Conservation (phyloP, 2,797 vertebrate genomes). For the Clamator glandarius region DNA sequence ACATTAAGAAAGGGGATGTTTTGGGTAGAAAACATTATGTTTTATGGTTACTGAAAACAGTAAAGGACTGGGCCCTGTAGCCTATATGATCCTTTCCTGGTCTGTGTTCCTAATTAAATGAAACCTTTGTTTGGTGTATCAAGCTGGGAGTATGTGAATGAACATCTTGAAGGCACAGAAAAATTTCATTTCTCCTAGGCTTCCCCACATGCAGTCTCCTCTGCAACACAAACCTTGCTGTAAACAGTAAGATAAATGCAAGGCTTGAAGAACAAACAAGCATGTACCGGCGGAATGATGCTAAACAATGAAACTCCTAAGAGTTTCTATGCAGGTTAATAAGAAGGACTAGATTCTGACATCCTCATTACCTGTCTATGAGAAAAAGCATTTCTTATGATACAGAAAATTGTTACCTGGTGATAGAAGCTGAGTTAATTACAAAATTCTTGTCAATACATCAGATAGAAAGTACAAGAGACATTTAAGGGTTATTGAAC, state of each 20-base stretch:
- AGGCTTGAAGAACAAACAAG: background rate
- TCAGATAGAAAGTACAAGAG: background rate
- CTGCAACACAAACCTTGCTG: background rate
- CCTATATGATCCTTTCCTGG: background rate
- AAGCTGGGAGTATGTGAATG: background rate
- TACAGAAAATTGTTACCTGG: background rate
- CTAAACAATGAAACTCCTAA: background rate
- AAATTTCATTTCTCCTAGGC: background rate
- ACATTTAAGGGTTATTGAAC: background rate
- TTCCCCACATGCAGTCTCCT: background rate
- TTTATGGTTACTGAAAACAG: background rate
- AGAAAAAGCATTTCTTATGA: background rate
- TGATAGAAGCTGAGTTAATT: background rate
- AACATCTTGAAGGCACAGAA: constrained; percentile 6
- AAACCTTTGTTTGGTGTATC: background rate
- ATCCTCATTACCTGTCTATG: background rate
- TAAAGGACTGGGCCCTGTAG: background rate
- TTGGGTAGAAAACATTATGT: background rate
- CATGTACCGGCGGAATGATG: background rate
- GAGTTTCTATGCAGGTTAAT: background rate
- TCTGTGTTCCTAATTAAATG: background rate
- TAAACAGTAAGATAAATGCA: constrained; percentile 9
- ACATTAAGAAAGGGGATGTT: background rate
- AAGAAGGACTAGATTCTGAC: background rate
- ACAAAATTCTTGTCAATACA: constrained; percentile 1